A percentile compares a stretch with the other conserved stretches of the same genome.
These are phyloP conservation scores for Tetraneura akinire DNA, from an alignment of 1,140 invertebrate species.

Conservation along the genomic window DNA sequence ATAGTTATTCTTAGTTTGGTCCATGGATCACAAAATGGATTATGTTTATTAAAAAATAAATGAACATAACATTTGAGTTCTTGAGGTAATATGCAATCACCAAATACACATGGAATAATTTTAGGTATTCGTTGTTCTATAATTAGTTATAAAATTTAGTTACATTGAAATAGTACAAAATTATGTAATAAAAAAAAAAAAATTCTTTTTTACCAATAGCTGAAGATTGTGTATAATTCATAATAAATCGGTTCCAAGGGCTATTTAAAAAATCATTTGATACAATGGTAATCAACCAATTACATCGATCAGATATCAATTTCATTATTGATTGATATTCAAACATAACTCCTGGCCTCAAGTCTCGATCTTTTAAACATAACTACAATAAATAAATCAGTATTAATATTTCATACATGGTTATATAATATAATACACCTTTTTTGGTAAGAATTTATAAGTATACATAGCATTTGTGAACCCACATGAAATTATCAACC, in stretches of 20 bases:
- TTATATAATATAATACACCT: too few species aligned
- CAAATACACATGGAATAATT: slow-evolving; percentile 48
- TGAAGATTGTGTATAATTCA: slow-evolving; percentile 72
- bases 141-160: not conserved
- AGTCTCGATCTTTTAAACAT: slow-evolving; percentile 69
- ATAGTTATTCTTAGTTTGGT: not conserved
- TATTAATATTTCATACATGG: slow-evolving; percentile 13
- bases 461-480: too few species aligned
- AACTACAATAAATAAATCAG: slow-evolving; percentile 61
- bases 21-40: slow-evolving; percentile 43
- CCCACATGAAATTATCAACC: too few species aligned
- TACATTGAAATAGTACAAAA: not conserved
- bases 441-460: too few species aligned
- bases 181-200: not conserved
- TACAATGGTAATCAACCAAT: slow-evolving; percentile 71
- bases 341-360: slow-evolving; percentile 66
- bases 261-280: slow-evolving; percentile 72
- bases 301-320: slow-evolving; percentile 73
- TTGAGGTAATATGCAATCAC: slow-evolving; percentile 38
- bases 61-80: slow-evolving; percentile 47
- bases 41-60: slow-evolving; percentile 28
- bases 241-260: slow-evolving; percentile 70
- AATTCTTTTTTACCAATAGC: slow-evolving; percentile 67
- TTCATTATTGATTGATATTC: slow-evolving; percentile 71
- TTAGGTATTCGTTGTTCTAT: slow-evolving; percentile 28